phyloP scores from a whole-genome alignment of 2,113 vertebrate genomes.

The Sterrhoptilus dennistouni region DNA sequence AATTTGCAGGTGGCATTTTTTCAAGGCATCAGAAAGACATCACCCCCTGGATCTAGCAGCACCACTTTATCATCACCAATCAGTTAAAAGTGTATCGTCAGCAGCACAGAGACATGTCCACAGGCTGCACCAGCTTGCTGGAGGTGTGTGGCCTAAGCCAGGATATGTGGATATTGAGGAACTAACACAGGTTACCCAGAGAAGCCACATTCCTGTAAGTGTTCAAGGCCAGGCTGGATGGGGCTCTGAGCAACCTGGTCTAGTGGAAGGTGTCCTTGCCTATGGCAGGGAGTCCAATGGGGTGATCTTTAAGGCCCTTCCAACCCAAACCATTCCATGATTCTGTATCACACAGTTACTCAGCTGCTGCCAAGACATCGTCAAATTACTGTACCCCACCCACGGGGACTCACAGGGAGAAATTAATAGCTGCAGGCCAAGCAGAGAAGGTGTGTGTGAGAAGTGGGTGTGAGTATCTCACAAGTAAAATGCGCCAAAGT shows the following conservation, averaged over 20 bases:
- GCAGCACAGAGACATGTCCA: background rate
- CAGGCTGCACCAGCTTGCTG: background rate
- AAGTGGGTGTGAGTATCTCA: background rate
- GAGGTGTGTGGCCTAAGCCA: background rate
- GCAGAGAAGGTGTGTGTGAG: background rate
- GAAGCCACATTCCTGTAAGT: background rate
- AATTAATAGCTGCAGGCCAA: background rate
- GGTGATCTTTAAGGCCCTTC: background rate
- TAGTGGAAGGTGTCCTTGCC: background rate
- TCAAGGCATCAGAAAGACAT: background rate
- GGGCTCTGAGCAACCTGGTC: background rate
- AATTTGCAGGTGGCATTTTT: background rate
- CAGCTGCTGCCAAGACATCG: background rate
- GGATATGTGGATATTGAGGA: background rate
- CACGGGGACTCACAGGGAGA: fast-evolving
- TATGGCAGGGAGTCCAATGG: background rate
- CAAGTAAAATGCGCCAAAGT: background rate
- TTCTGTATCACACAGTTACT: background rate
- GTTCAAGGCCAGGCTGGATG: background rate
- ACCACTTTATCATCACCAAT: background rate
- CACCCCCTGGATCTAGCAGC: background rate
- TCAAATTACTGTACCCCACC: background rate
- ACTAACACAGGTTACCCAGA: background rate
- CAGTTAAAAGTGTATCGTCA: background rate
- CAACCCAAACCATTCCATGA: background rate